Evolutionary conservation across 2,888 invertebrate genomes (phyloP), one percentile per base, ranked within the genome.

Genomic region (Luperina nickerlii): DNA sequence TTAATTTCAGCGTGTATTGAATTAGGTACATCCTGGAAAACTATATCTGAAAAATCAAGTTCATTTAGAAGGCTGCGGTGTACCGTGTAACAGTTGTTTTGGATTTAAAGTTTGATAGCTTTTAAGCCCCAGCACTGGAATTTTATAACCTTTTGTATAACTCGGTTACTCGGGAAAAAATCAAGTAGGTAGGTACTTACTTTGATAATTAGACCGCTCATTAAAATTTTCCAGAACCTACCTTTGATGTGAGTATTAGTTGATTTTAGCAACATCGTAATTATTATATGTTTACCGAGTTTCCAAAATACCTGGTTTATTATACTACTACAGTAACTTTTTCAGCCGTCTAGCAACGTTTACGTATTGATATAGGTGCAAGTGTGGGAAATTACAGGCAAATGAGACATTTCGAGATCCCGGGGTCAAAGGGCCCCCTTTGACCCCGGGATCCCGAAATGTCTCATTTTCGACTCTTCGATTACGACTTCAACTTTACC

Each of bases 91-190:
- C 80, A 74, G 78, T 83, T 74, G 84, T 81, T 85, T 83, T 74
- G 77, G 82, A 80, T 85, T 86, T 78, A 83, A 86, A 89, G 70
- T 89, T 89, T 85, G 84, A 89, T 83, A 81, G 82, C 81, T 86
- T 84, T 86, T 76, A 78, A 66, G 78, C 72, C 82, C 85, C 85
- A 89, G 81, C 79, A 73, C 85, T 85, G 80, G 78, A 76, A 83
- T 87, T 82, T 78, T 87, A 84, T 79, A 87, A 80, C 79, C 75
- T 81, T 84, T 83, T 84, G 74, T 86, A 68, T 62, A 87, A 84
- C 78, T 83, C 66, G 32, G 68, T 42, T 42, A 75, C 72, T 77
- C 18, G 48, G 69, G n/a, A 81, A 82, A 82, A 84, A 82, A 81
- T 82, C 76, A 74, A 79, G 70, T 73, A 9, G 24, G n/a, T 54